Percentiles rank a stretch among this genome's conserved stretches.
Conservation (phyloP, 2,888 invertebrate species). For the Malachius bipustulatus region DNA sequence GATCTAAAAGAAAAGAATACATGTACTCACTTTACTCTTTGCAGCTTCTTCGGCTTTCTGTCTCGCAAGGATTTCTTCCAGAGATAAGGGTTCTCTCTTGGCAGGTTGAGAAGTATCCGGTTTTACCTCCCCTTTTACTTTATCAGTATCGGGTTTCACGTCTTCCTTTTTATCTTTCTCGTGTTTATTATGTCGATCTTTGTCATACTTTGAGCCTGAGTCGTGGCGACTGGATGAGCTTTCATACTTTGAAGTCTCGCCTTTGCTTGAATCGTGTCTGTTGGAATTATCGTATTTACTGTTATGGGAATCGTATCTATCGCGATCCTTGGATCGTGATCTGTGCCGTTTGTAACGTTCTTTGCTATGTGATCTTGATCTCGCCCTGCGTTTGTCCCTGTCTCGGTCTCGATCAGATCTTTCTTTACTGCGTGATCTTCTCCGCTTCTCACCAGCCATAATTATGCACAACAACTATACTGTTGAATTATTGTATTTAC, state of each 20-base stretch:
- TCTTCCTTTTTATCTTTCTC: conserved; percentile 26
- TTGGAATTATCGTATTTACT: conserved; percentile 17
- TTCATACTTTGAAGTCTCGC: conserved; percentile 17
- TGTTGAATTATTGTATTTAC: no score
- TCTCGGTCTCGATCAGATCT: conserved; percentile 28
- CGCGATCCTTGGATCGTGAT: conserved; percentile 32
- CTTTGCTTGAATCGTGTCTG: no score
- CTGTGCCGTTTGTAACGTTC: conserved; percentile 32
- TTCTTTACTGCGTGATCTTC: conserved; percentile 37
- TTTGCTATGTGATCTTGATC: conserved; percentile 34
- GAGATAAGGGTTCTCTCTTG: conserved; percentile 79
- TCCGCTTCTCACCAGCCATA: conserved; percentile 35
- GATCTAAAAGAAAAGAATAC: neutral
- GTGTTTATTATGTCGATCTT: conserved; percentile 22
- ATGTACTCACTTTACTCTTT: conserved; percentile 60
- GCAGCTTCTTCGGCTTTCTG: conserved; percentile 94
- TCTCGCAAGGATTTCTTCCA: conserved; percentile 90
- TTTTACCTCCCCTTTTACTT: conserved; percentile 21
- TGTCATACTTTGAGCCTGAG: conserved; percentile 8
- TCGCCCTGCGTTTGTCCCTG: conserved; percentile 35
- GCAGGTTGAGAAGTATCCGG: conserved; percentile 22
- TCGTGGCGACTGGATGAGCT: conserved; percentile 10
- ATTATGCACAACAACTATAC: no score
- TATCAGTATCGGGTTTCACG: conserved; percentile 28
- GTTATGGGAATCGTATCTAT: conserved; percentile 22